phyloP scores from a whole-genome alignment of 2,888 invertebrate genomes.

The Priocnemis perturbator region DNA sequence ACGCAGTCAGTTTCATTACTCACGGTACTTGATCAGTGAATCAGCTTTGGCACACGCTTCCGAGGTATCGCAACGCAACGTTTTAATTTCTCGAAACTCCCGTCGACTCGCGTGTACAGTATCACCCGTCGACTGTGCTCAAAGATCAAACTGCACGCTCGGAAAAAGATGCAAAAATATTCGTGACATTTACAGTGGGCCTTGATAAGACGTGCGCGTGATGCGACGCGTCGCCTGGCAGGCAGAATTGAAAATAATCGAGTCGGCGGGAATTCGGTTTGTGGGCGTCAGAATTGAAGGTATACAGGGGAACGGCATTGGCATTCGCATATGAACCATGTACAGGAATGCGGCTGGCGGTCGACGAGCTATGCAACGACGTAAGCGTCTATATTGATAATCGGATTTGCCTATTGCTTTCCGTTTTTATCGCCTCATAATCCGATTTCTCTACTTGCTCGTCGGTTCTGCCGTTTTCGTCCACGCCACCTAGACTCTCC shows the following conservation, averaged over 20 bases:
- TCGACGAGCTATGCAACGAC: not conserved
- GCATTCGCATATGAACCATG: not conserved
- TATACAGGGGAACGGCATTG: not conserved
- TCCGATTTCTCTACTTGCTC: no score
- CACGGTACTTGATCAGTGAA: no score
- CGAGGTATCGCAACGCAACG: no score
- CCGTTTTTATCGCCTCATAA: no score
- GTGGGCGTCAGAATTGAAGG: constrained; percentile 9
- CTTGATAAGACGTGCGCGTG: constrained; percentile 9
- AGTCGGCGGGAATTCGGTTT: constrained; percentile 3
- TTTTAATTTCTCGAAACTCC: no score
- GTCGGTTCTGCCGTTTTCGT: no score
- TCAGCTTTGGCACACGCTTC: no score
- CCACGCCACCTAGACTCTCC: no score
- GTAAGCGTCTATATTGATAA: not conserved
- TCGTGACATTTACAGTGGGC: constrained; percentile 2
- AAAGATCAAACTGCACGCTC: no score
- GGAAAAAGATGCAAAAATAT: not conserved
- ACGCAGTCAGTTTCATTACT: no score
- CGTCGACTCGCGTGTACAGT: no score
- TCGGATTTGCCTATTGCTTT: not conserved
- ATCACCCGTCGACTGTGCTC: no score
- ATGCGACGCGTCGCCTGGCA: not conserved
- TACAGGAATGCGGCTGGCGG: constrained; percentile 1
- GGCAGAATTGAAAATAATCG: constrained; percentile 13